Conservation (phyloP, 1,140 invertebrate species). For the Drosophila repleta region DNA sequence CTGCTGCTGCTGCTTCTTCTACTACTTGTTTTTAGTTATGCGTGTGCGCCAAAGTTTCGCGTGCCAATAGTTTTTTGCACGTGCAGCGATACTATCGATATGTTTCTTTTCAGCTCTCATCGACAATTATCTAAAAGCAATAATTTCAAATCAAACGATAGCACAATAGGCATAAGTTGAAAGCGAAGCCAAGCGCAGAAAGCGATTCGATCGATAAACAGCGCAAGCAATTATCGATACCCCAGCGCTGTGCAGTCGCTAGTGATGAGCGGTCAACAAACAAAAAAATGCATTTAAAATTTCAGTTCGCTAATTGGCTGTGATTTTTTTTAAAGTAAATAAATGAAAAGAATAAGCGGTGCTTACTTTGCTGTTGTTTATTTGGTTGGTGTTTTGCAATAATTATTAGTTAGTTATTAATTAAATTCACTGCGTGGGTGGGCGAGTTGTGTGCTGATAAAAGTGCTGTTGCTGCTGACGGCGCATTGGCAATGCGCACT, state of each 20-base stretch:
- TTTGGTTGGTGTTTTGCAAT: slow-evolving; percentile 44
- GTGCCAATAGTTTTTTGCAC: slow-evolving; percentile 44
- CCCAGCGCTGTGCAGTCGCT: slow-evolving; percentile 39
- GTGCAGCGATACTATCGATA: slow-evolving; percentile 52
- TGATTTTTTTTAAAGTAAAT: slow-evolving; percentile 3
- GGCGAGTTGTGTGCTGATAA: slow-evolving; percentile 71
- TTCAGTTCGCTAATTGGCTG: slow-evolving; percentile 8
- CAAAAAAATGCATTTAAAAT: slow-evolving; percentile 34
- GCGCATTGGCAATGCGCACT: slow-evolving; percentile 46
- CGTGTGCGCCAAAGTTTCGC: slow-evolving; percentile 47
- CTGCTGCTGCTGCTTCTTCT: slow-evolving; percentile 29
- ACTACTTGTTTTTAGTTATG: slow-evolving; percentile 47
- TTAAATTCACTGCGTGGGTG: slow-evolving; percentile 68
- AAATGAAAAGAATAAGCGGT: slow-evolving; percentile 40
- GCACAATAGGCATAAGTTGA: background rate
- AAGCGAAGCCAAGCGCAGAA: slow-evolving; percentile 13
- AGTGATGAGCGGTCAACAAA: slow-evolving; percentile 60
- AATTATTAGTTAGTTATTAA: slow-evolving; percentile 27
- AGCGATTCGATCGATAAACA: slow-evolving; percentile 31
- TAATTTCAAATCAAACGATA: slow-evolving; percentile 11
- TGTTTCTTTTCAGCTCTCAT: slow-evolving; percentile 9
- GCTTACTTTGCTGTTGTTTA: slow-evolving; percentile 57
- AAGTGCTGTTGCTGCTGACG: slow-evolving; percentile 64
- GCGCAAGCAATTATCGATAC: slow-evolving; percentile 57
- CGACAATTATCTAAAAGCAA: slow-evolving; percentile 18